A percentile compares a stretch with the other conserved stretches of the same genome.
Evolutionary conservation across 2,888 invertebrate genomes (phyloP).

Genomic region (Cheilosia soror): DNA sequence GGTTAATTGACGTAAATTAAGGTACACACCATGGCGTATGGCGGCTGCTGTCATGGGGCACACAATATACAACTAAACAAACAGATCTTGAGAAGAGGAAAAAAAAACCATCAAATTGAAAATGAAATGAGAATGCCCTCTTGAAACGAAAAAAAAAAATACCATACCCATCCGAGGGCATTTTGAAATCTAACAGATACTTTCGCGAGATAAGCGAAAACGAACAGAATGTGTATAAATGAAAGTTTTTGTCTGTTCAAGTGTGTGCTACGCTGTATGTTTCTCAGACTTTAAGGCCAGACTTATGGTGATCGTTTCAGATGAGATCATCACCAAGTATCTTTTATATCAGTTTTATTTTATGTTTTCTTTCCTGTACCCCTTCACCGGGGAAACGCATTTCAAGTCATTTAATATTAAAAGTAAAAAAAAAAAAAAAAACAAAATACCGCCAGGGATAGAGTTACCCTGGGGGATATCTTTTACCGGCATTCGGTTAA

Average conservation of each 20-base stretch:
- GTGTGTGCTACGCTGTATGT: conserved; percentile 25
- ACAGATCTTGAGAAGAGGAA: conserved; percentile 28
- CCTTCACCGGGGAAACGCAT: conserved; percentile 43
- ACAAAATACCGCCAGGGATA: conserved; percentile 49
- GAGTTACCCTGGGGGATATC: conserved; percentile 70
- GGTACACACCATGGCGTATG: conserved; percentile 74
- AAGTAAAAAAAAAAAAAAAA: conserved; percentile 19
- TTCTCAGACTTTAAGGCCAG: conserved; percentile 73
- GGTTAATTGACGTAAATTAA: conserved; percentile 76
- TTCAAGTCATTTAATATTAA: conserved; percentile 65
- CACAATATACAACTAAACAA: conserved; percentile 16
- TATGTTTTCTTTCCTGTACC: conserved; percentile 18
- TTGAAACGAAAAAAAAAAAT: conserved; percentile 29
- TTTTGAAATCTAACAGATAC: conserved; percentile 73
- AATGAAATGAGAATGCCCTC: conserved; percentile 64
- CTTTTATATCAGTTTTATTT: conserved; percentile 28
- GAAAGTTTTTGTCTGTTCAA: conserved; percentile 67
- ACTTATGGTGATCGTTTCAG: conserved; percentile 48
- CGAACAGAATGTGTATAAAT: conserved; percentile 49
- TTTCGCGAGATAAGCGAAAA: conserved; percentile 64
- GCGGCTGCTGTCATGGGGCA: conserved; percentile 63
- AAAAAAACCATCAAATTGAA: conserved; percentile 55
- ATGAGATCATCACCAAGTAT: conserved; percentile 69
- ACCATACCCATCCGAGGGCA: conserved; percentile 57
- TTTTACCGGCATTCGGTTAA: conserved; percentile 74